These are phyloP conservation scores for Lepetodrilus schrolli DNA, from an alignment of 2,888 invertebrate species.

Conservation along the genomic window DNA sequence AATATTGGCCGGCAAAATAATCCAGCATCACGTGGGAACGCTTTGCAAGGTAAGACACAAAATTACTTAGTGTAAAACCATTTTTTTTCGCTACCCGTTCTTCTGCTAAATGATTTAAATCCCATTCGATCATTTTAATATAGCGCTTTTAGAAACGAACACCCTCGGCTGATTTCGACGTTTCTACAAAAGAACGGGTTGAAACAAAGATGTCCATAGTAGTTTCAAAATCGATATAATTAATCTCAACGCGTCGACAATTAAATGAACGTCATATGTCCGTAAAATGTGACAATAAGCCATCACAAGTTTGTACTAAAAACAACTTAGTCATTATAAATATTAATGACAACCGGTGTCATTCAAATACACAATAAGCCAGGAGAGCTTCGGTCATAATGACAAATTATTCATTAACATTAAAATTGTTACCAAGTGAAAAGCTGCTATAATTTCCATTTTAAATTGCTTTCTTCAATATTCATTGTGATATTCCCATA, in stretches of 20 bases:
- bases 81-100: neutral
- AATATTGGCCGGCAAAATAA: neutral
- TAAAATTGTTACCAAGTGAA: neutral
- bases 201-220: neutral
- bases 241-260: neutral
- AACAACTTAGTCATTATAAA: neutral
- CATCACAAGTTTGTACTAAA: neutral
- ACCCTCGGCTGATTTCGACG: no score
- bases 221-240: neutral
- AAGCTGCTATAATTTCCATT: neutral
- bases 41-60: neutral
- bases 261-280: neutral
- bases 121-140: no score
- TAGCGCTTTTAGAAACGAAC: no score
- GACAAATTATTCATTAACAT: neutral
- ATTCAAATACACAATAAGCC: neutral
- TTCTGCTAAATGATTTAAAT: neutral
- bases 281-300: neutral
- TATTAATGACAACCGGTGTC: neutral
- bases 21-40: neutral
- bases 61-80: neutral
- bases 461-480: neutral
- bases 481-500: neutral
- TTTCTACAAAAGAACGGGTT: no score
- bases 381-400: neutral